Evolutionary conservation across 1,140 invertebrate species (phyloP).

Genomic region (Magallana ariakensis): DNA sequence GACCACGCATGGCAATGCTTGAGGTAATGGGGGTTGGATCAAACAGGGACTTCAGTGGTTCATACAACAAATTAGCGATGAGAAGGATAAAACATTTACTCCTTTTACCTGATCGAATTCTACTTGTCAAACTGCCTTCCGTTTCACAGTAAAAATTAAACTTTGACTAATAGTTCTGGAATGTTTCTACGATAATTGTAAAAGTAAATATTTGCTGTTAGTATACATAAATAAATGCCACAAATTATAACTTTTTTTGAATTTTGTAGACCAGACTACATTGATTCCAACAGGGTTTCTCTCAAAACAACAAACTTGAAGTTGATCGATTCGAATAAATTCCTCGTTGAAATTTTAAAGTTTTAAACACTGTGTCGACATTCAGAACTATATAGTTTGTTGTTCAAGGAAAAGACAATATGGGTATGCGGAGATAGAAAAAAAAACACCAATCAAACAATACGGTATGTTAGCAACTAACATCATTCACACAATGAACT

Average conservation of each 20-base stretch:
- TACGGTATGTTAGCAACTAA: not conserved
- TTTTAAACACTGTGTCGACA: not conserved
- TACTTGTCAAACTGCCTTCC: not conserved
- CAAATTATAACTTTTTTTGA: not conserved
- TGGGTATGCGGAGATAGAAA: slow-evolving; percentile 1
- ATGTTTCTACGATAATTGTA: slow-evolving; percentile 5
- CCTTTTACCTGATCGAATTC: not conserved
- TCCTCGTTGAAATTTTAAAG: not conserved
- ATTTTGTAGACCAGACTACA: not conserved
- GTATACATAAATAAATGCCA: not conserved
- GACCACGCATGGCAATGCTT: slow-evolving; percentile 15
- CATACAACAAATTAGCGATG: not conserved
- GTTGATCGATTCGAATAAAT: not conserved
- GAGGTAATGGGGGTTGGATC: slow-evolving; percentile 32
- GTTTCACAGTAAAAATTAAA: slow-evolving; percentile 6
- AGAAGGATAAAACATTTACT: not conserved
- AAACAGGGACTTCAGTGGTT: slow-evolving; percentile 30
- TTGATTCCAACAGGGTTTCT: slow-evolving; percentile 3
- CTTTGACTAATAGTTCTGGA: slow-evolving; percentile 2
- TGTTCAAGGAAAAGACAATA: not conserved
- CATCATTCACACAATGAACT: slow-evolving; percentile 31
- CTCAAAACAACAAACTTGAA: slow-evolving; percentile 11
- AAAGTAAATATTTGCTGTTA: not conserved
- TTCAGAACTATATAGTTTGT: not conserved
- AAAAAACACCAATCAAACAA: not conserved